Evolutionary conservation across 2,113 vertebrate species (phyloP), one percentile per base, ranked within the genome.

Genomic region (Pseudorhombus dupliciocellatus): DNA sequence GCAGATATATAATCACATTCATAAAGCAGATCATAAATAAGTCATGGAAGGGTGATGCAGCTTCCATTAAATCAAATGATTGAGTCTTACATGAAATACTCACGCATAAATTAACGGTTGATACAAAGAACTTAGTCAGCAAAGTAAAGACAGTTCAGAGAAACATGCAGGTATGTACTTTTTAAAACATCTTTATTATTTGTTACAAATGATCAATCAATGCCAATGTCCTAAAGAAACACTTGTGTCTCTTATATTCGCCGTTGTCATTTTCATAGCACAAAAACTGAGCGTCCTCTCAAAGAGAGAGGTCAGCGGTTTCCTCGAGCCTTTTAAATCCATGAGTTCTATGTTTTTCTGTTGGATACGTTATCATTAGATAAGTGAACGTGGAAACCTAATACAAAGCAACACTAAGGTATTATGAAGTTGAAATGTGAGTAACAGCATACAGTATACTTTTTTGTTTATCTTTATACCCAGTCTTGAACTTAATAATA

Each of bases 1-100:
- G 59, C 65, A 40, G 57, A 70, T 42, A 2, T 37, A 11, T 37
- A 37, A 31, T 37, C 79, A 70, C 44, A 73, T 68, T 73, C 54
- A 72, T 40, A 0, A 66, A 58, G 53, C 71, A 54, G 54, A 42
- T 7, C 7, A n/a, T n/a, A n/a, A 22, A n/a, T 24, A 53, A 31
- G 44, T 58, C 58, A 72, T 77, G 60, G 53, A 66, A 5, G 31
- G 11, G 31, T 34, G 12, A 58, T 48, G 40, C 53, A 40, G 62
- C 40, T 7, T 7, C 5, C 3, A 2, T 55, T 75, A 69, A 72
- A 54, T 75, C 21, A 73, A 51, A 55, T 42, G 52, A 42, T 52
- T 18, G 12, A 56, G 40, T 5, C 40, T 44, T 44, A 14, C 4
- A 44, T 4, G 16, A 44, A 44, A 37, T 9, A 12, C 9, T 37